phyloP scores from a whole-genome alignment of 2,888 invertebrate species.

The Neoitamus cyanurus region DNA sequence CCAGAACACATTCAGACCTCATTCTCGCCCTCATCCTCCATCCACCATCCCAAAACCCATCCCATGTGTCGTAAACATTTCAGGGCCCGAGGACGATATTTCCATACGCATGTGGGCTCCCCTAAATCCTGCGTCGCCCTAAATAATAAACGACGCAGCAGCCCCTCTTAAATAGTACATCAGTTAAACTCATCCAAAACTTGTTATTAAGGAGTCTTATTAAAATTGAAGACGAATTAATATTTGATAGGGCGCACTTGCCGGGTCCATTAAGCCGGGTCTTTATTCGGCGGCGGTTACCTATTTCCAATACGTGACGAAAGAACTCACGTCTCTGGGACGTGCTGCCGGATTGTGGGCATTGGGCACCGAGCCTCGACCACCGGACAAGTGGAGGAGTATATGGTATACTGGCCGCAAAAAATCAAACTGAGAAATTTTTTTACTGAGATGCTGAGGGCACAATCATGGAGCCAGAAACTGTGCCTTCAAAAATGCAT shows the following conservation, averaged over 20 bases:
- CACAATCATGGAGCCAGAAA: slow-evolving; percentile 24
- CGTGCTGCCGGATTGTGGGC: not conserved
- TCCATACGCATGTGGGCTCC: not conserved
- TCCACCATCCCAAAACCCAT: not conserved
- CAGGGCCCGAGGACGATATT: not conserved
- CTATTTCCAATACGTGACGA: slow-evolving; percentile 9
- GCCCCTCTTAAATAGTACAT: slow-evolving; percentile 5
- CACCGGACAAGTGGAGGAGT: not conserved
- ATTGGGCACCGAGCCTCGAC: not conserved
- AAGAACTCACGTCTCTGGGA: not conserved
- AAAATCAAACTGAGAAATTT: slow-evolving; percentile 3
- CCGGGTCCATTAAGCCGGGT: not conserved
- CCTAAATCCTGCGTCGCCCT: not conserved
- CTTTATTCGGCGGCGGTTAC: not conserved
- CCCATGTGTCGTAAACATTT: slow-evolving; percentile 20
- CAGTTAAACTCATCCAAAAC: slow-evolving; percentile 26
- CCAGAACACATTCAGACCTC: not conserved
- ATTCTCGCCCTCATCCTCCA: not conserved
- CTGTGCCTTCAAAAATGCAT: slow-evolving; percentile 22
- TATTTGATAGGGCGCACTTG: slow-evolving; percentile 22
- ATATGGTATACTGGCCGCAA: not conserved
- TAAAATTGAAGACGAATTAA: slow-evolving; percentile 30
- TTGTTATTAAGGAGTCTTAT: slow-evolving; percentile 30
- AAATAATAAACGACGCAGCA: slow-evolving; percentile 8
- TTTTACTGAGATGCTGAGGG: not conserved